Percentiles rank a stretch among this genome's conserved stretches.
These are phyloP conservation scores for Myrmophylax atrothorax DNA, from an alignment of 2,113 vertebrate species.

Conservation along the genomic window DNA sequence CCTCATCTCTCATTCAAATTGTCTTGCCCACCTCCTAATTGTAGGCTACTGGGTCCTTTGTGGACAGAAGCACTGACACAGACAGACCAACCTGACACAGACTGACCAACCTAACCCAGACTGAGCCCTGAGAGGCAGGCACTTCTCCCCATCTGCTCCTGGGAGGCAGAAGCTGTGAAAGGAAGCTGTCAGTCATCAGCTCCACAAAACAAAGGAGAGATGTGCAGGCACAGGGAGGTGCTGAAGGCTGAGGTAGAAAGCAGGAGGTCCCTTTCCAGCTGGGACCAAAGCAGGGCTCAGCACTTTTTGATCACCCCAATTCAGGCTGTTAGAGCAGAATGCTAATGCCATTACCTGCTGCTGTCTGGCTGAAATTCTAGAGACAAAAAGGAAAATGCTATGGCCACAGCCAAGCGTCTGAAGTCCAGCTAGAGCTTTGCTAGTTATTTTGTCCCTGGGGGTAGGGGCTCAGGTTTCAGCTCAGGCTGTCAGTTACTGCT, in stretches of 20 bases:
- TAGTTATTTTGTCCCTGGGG: not conserved
- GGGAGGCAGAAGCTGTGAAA: not conserved
- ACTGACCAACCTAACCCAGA: not conserved
- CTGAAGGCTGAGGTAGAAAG: not conserved
- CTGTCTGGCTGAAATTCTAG: not conserved
- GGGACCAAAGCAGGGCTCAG: not conserved
- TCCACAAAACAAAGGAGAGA: accelerated
- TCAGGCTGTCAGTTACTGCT: not conserved
- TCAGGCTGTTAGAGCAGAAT: not conserved
- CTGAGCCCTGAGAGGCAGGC: not conserved
- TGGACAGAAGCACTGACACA: not conserved
- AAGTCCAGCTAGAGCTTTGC: not conserved
- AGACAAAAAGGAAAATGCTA: not conserved
- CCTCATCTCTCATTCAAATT: not conserved
- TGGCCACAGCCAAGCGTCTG: not conserved
- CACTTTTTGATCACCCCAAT: not conserved
- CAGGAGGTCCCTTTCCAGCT: not conserved
- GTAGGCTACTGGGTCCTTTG: not conserved
- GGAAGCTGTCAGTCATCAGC: not conserved
- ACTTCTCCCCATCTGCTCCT: not conserved
- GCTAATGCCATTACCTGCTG: not conserved
- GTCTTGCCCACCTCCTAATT: not conserved
- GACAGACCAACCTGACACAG: accelerated
- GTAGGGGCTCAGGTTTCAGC: not conserved
- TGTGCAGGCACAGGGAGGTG: accelerated